Conservation (phyloP, 1,140 invertebrate genomes). For the Cotesia vestalis region DNA sequence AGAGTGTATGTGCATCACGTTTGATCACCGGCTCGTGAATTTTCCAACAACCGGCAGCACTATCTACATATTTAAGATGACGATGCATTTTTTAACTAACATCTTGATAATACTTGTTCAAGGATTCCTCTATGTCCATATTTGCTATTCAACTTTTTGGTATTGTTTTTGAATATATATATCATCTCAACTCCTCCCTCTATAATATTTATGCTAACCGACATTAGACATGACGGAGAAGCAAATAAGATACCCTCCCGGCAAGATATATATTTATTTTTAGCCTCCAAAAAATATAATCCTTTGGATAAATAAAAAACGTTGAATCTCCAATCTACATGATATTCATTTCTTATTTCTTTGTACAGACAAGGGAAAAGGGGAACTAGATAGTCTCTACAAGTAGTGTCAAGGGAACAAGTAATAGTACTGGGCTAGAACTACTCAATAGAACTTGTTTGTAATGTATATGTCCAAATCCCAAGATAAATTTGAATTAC, state of each 20-base stretch:
- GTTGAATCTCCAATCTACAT: too few species aligned
- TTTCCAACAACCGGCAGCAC: slow-evolving; percentile 7
- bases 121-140: background rate
- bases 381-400: too few species aligned
- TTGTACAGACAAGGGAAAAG: too few species aligned
- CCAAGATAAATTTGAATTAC: slow-evolving; percentile 30
- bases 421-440: background rate
- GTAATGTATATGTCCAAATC: background rate
- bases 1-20: slow-evolving; percentile 9
- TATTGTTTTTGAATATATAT: background rate
- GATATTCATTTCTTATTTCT: too few species aligned
- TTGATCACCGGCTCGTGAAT: slow-evolving; percentile 30
- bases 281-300: too few species aligned
- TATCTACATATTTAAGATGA: slow-evolving; percentile 10
- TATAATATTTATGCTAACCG: too few species aligned
- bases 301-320: too few species aligned
- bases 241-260: background rate
- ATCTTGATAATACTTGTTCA: background rate
- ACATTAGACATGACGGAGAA: background rate
- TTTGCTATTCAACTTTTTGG: background rate
- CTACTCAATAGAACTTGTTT: background rate
- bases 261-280: too few species aligned
- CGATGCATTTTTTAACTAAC: slow-evolving; percentile 13
- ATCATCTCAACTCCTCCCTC: too few species aligned
- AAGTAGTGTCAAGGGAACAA: background rate